Evolutionary conservation across 2,888 invertebrate genomes (phyloP).

Genomic region (Lithosia quadra): DNA sequence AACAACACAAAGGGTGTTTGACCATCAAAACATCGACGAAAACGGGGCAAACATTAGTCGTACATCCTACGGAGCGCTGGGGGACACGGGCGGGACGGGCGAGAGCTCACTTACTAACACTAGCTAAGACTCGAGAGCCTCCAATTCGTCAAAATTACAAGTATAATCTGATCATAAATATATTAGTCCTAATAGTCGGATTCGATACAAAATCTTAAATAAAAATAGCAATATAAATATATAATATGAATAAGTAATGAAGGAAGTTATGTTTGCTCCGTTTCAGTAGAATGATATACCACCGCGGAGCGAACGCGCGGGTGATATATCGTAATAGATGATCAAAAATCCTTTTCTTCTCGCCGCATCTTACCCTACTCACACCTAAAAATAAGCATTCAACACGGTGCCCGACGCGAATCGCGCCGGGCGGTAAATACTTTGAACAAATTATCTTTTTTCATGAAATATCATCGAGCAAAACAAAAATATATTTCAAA

Average conservation of each 20-base stretch:
- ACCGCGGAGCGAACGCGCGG: conserved; percentile 69
- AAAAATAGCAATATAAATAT: conserved; percentile 57
- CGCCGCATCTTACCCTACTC: conserved; percentile 77
- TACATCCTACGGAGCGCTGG: conserved; percentile 39
- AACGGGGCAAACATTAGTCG: conserved; percentile 83
- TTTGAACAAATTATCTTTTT: conserved; percentile 86
- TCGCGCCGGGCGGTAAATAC: conserved; percentile 69
- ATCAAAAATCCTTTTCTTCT: conserved; percentile 90
- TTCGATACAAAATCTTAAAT: conserved; percentile 43
- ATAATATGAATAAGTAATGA: conserved; percentile 53
- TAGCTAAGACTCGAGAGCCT: background rate
- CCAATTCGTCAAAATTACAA: background rate
- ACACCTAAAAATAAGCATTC: conserved; percentile 86
- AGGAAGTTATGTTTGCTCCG: conserved; percentile 81
- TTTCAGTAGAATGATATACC: conserved; percentile 82
- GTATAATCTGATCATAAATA: background rate
- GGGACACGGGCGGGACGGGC: background rate
- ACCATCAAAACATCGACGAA: conserved; percentile 88
- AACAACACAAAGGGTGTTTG: conserved; percentile 91
- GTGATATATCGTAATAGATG: conserved; percentile 85
- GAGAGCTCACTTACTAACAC: background rate
- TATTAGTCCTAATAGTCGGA: conserved; percentile 31
- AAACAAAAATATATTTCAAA: conserved; percentile 47
- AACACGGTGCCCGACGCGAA: conserved; percentile 73
- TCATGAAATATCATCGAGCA: conserved; percentile 54